A percentile compares a stretch with the other conserved stretches of the same genome.
Conservation (phyloP, 30 jellyfish, hydroid and myxozoan species). For the Mastigias papua region DNA sequence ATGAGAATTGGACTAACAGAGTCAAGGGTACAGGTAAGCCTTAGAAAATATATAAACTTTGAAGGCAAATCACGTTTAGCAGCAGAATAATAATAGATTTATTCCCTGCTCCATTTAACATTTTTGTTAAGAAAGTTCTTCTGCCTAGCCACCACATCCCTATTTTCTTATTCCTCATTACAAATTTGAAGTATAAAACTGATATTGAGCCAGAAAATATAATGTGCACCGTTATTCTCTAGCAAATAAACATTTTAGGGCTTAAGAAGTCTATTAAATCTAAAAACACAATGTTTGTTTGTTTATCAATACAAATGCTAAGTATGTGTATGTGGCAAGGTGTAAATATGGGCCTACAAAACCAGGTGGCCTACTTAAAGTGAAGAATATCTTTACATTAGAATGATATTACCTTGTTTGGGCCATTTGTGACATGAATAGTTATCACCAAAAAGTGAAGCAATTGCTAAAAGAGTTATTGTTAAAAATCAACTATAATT, state of each 20-base stretch:
- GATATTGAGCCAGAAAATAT: neutral
- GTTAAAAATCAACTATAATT: conserved; percentile 9
- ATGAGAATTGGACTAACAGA: conserved; percentile 98
- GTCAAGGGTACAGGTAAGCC: conserved; percentile 96
- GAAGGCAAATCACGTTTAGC: too few relatives aligned
- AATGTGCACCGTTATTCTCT: neutral
- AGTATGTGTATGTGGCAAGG: neutral
- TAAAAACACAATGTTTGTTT: neutral
- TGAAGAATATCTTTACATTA: neutral
- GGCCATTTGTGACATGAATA: neutral
- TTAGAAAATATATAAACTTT: neutral
- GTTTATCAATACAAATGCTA: neutral
- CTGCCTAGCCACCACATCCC: neutral
- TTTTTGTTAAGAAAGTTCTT: neutral
- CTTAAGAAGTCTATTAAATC: neutral
- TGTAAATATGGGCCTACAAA: conserved; percentile 6
- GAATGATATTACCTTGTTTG: neutral
- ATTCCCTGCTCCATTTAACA: too few relatives aligned
- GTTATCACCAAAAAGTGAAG: neutral
- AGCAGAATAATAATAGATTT: too few relatives aligned
- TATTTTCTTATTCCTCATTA: neutral
- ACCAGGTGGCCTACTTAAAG: conserved; percentile 19
- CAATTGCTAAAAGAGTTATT: conserved; percentile 20
- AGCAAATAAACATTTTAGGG: neutral
- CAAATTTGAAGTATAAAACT: neutral